A percentile compares a stretch with the other conserved stretches of the same genome.
Conservation (phyloP, 1,140 invertebrate genomes). For the Saccostrea glomerata region DNA sequence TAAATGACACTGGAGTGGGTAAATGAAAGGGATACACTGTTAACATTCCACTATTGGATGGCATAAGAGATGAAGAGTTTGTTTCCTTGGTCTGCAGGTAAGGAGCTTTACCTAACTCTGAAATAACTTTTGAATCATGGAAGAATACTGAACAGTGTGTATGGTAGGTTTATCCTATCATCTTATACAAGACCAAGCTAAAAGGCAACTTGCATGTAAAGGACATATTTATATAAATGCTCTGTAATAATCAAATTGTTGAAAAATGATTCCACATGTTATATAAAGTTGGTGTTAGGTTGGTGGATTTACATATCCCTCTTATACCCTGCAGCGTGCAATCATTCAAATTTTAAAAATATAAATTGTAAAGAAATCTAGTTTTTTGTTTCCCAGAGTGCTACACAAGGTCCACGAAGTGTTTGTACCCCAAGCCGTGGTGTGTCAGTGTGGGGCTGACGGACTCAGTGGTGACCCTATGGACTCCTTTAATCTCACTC, state of each 20-base stretch:
- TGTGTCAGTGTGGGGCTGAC: constrained; percentile 91
- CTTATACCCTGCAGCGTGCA: too few relatives aligned
- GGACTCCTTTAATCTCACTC: constrained; percentile 86
- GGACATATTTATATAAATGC: too few relatives aligned
- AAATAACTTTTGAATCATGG: too few relatives aligned
- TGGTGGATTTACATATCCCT: too few relatives aligned
- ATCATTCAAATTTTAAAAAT: too few relatives aligned
- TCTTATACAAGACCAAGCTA: too few relatives aligned
- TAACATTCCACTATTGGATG: constrained; percentile 87
- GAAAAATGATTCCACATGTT: too few relatives aligned
- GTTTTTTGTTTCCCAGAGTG: constrained; percentile 79
- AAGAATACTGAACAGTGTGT: too few relatives aligned
- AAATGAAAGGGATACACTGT: constrained; percentile 84
- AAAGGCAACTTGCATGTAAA: too few relatives aligned
- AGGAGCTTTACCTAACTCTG: not conserved
- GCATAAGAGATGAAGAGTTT: constrained; percentile 84
- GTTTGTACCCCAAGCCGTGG: constrained; percentile 84
- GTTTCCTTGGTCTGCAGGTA: constrained; percentile 83
- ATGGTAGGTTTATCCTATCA: too few relatives aligned
- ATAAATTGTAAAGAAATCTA: not conserved
- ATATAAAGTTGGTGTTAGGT: too few relatives aligned
- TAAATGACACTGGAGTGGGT: constrained; percentile 83
- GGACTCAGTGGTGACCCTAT: constrained; percentile 86
- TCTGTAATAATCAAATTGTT: too few relatives aligned
- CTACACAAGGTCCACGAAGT: constrained; percentile 74